phyloP scores from a whole-genome alignment of 2,888 invertebrate genomes.

The Tanypteryx hageni region DNA sequence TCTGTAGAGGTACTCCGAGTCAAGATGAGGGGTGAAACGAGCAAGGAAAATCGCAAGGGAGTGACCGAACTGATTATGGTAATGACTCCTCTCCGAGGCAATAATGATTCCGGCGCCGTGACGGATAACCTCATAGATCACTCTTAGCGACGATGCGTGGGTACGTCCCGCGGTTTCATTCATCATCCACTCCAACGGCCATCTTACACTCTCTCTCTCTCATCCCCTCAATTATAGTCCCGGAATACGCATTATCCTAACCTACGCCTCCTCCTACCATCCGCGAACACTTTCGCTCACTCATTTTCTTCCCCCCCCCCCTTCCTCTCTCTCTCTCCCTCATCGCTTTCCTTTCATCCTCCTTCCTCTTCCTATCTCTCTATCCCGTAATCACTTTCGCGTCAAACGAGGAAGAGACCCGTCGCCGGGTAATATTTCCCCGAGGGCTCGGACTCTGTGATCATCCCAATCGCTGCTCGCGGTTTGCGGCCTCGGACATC shows the following conservation, averaged over 20 bases:
- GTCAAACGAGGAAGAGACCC: not conserved
- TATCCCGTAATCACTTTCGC: not conserved
- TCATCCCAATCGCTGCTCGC: not conserved
- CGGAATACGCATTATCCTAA: not conserved
- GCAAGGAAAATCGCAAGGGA: not conserved
- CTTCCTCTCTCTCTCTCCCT: no score
- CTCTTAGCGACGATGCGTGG: not conserved
- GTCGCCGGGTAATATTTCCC: slow-evolving; percentile 8
- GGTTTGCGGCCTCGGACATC: not conserved
- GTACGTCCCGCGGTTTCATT: slow-evolving; percentile 1
- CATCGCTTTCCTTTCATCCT: not conserved
- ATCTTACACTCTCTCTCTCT: no score
- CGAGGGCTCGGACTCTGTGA: not conserved
- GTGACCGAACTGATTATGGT: slow-evolving; percentile 27
- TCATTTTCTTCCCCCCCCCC: not conserved
- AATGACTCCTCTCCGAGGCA: not conserved
- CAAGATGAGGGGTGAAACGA: not conserved
- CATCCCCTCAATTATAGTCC: not conserved
- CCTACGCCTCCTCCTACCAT: not conserved
- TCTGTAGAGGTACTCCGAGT: not conserved
- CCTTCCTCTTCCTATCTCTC: not conserved
- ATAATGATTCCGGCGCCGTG: slow-evolving; percentile 14
- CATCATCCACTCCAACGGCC: slow-evolving; percentile 33
- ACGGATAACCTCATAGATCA: not conserved
- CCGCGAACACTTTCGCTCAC: not conserved